phyloP scores from a whole-genome alignment of 53 echinoderm and acorn worm species.

The Zoroaster sp. region DNA sequence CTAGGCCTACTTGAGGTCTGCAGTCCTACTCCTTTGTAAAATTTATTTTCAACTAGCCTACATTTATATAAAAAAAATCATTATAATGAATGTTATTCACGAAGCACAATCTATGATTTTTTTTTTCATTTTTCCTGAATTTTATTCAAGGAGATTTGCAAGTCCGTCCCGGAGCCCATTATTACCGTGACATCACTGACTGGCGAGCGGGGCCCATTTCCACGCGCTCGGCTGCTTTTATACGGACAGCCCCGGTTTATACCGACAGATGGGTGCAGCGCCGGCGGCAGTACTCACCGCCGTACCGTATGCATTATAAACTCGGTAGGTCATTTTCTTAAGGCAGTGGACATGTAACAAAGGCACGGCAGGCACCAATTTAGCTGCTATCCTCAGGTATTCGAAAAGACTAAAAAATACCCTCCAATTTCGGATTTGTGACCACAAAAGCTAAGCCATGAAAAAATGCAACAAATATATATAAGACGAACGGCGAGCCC shows the following conservation, averaged over 20 bases:
- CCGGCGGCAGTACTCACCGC: conserved; percentile 29
- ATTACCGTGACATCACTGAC: background rate
- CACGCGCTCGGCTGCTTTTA: conserved; percentile 9
- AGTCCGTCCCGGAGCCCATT: background rate
- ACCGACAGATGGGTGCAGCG: conserved; percentile 48
- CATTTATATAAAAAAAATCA: too few species aligned
- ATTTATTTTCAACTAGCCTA: too few species aligned
- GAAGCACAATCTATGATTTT: too few species aligned
- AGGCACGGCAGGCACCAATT: conserved; percentile 41
- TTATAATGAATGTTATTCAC: too few species aligned
- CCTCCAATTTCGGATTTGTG: background rate
- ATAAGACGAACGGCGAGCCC: background rate
- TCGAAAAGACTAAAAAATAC: background rate
- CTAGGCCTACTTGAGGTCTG: too few species aligned
- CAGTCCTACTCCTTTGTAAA: too few species aligned
- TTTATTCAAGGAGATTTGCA: background rate
- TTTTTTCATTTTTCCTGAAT: background rate
- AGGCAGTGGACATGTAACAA: conserved; percentile 17
- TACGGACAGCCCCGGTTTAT: background rate
- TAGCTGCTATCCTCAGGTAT: conserved; percentile 40
- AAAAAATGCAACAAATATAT: conserved; percentile 56
- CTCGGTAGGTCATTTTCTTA: conserved; percentile 28
- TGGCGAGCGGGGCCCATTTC: background rate
- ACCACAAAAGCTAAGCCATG: conserved; percentile 6
- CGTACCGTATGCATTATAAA: conserved; percentile 40